Conservation (phyloP, 2,888 invertebrate species). For the Athripsodes cinereus region DNA sequence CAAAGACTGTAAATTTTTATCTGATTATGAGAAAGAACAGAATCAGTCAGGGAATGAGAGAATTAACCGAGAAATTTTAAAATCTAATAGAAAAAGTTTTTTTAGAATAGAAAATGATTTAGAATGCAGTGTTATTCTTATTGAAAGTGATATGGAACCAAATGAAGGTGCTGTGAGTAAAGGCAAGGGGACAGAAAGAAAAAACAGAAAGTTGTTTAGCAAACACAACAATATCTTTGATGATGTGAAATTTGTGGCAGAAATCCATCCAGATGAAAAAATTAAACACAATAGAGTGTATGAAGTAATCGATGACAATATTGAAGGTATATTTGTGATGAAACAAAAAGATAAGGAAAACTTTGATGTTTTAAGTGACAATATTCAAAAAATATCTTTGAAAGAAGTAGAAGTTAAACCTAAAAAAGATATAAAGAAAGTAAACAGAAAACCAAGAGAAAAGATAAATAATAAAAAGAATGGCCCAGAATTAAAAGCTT, state of each 20-base stretch:
- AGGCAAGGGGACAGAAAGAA: neutral
- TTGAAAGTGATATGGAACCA: conserved; percentile 1
- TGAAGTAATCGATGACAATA: conserved; percentile 3
- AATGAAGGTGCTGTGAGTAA: neutral
- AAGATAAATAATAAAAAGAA: conserved; percentile 29
- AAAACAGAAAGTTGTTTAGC: conserved; percentile 3
- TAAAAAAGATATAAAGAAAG: conserved; percentile 1
- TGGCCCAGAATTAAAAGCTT: conserved; percentile 34
- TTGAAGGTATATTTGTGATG: neutral
- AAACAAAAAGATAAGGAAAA: neutral
- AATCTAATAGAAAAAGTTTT: neutral
- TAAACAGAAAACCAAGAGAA: conserved; percentile 33
- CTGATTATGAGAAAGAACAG: neutral
- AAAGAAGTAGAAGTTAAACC: neutral
- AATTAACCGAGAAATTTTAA: neutral
- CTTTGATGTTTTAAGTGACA: neutral
- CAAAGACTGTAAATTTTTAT: neutral
- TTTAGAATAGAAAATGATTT: neutral
- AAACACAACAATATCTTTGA: neutral
- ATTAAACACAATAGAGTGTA: neutral
- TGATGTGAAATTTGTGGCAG: conserved; percentile 10
- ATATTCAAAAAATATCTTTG: neutral
- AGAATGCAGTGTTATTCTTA: conserved; percentile 8
- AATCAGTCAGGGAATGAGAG: neutral
- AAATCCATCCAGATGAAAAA: neutral